Evolutionary conservation across 92 coral and sea anemone species (phyloP).

Genomic region (Porites cylindrica): DNA sequence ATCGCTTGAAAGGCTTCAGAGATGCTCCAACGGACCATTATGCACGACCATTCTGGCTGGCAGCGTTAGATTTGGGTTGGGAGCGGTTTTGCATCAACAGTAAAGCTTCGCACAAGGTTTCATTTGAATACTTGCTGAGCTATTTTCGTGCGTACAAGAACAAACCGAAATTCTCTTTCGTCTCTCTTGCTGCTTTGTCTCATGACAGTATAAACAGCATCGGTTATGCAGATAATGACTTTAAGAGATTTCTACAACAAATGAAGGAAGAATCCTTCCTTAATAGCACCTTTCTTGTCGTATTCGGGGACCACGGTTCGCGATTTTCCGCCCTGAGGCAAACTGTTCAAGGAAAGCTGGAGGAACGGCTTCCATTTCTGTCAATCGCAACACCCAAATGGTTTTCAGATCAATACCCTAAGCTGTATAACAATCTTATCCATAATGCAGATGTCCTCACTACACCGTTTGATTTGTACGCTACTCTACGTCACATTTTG

Average conservation of each 20-base stretch:
- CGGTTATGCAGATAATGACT: constrained; percentile 59
- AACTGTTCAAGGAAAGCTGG: constrained; percentile 81
- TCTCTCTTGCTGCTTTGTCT: constrained; percentile 58
- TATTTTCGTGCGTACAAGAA: constrained; percentile 56
- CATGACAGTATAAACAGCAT: constrained; percentile 64
- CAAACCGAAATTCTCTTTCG: constrained; percentile 61
- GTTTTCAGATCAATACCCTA: constrained; percentile 68
- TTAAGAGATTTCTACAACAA: constrained; percentile 40
- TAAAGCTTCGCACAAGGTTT: constrained; percentile 51
- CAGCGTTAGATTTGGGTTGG: not conserved
- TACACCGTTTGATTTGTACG: constrained; percentile 85
- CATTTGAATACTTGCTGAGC: constrained; percentile 54
- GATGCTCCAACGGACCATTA: constrained; percentile 67
- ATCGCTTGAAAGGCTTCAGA: constrained; percentile 46
- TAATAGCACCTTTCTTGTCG: constrained; percentile 63
- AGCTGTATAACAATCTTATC: constrained; percentile 42
- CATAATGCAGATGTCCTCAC: constrained; percentile 74
- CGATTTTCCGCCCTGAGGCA: constrained; percentile 62
- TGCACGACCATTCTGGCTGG: constrained; percentile 59
- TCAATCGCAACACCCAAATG: constrained; percentile 72
- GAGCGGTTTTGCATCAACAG: constrained; percentile 37
- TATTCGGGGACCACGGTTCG: constrained; percentile 83
- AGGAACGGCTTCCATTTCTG: constrained; percentile 78
- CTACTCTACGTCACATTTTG: constrained; percentile 75
- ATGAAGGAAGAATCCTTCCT: constrained; percentile 53